Percentiles rank a stretch among this genome's conserved stretches.
Evolutionary conservation across 2,113 vertebrate genomes (phyloP).

Genomic region (Cryptotis parvus): DNA sequence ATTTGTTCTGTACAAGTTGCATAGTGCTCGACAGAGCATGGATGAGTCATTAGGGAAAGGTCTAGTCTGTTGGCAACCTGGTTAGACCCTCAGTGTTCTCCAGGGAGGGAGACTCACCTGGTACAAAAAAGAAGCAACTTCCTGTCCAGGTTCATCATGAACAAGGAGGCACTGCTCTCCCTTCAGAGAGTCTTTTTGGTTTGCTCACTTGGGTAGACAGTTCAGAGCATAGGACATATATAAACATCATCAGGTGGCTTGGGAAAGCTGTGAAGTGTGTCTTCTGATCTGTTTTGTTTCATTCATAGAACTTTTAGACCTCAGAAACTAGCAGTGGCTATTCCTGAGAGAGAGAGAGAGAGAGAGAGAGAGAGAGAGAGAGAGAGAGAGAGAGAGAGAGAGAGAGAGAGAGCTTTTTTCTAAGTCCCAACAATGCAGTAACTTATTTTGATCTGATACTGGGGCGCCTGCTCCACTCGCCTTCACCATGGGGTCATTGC

Average conservation of each 20-base stretch:
- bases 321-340: background rate
- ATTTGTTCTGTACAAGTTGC: background rate
- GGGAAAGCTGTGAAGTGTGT: slow-evolving; percentile 43
- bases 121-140: too few species aligned
- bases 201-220: too few species aligned
- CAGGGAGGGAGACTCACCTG: too few species aligned
- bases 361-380: too few species aligned
- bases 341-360: too few species aligned
- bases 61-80: background rate
- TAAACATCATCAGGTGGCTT: slow-evolving; percentile 58
- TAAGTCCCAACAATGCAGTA: background rate
- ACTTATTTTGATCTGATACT: slow-evolving; percentile 46
- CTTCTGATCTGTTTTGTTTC: background rate
- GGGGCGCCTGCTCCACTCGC: background rate
- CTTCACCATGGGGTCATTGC: background rate
- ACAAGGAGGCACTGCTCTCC: background rate
- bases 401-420: background rate
- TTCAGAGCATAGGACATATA: background rate
- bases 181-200: too few species aligned
- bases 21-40: accelerated
- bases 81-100: accelerated
- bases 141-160: accelerated
- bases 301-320: background rate
- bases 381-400: too few species aligned
- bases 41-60: background rate